Conservation (phyloP, 2,797 vertebrate species). For the Vireo griseus region DNA sequence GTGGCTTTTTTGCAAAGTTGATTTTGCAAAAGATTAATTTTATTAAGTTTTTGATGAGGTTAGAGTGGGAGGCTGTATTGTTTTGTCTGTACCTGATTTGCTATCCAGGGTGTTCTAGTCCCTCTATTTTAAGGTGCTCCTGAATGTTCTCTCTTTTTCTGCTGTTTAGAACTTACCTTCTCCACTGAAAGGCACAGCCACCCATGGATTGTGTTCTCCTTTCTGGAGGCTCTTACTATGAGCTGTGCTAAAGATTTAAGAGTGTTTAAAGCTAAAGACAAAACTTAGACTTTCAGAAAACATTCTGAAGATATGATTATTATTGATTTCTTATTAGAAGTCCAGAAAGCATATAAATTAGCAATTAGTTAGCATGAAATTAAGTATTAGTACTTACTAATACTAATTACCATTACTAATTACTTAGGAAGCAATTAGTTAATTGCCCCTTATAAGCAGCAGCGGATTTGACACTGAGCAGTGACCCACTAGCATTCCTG, state of each 20-base stretch:
- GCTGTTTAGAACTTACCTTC: background rate
- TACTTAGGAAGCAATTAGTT: background rate
- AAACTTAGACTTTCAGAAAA: background rate
- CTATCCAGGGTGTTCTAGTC: background rate
- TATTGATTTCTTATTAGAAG: background rate
- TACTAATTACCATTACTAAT: background rate
- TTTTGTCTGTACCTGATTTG: background rate
- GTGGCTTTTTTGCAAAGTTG: background rate
- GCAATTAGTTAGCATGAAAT: background rate
- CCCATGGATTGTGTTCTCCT: fast-evolving
- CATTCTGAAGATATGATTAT: background rate
- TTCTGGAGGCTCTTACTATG: background rate
- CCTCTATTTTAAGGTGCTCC: background rate
- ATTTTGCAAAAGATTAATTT: background rate
- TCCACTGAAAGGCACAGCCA: background rate
- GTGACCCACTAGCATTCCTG: background rate
- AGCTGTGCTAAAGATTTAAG: background rate
- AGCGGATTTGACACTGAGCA: background rate
- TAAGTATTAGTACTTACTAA: background rate
- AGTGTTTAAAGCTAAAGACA: background rate
- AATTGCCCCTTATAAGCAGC: background rate
- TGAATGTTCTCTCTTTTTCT: background rate
- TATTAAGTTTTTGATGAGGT: background rate
- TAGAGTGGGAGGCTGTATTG: background rate
- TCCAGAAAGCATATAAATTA: background rate